A percentile compares a stretch with the other conserved stretches of the same genome.
Evolutionary conservation across 1,140 invertebrate genomes (phyloP).

Genomic region (Drosophila kikkawai): DNA sequence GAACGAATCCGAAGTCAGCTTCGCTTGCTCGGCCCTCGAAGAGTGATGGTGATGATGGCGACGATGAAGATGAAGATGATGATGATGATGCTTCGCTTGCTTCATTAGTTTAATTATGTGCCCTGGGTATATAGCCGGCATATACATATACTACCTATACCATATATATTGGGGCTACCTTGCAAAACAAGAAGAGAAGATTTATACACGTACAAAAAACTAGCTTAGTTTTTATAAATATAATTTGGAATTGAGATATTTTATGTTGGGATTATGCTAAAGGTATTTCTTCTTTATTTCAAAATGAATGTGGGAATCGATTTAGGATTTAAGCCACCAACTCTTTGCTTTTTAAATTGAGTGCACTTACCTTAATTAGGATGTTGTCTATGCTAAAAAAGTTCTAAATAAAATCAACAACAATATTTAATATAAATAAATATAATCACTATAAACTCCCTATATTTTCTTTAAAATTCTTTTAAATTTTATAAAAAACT

Average conservation of each 20-base stretch:
- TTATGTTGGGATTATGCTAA: too few relatives aligned
- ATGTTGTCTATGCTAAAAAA: too few relatives aligned
- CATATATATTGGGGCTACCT: background rate
- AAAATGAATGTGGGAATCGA: background rate
- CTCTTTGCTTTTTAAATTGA: too few relatives aligned
- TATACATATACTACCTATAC: slow-evolving; percentile 18
- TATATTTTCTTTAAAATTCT: too few relatives aligned
- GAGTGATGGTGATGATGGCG: slow-evolving; percentile 45
- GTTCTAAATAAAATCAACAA: too few relatives aligned
- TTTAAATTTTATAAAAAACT: too few relatives aligned
- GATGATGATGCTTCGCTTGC: slow-evolving; percentile 52
- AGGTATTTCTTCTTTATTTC: background rate
- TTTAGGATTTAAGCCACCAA: too few relatives aligned
- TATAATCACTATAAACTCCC: too few relatives aligned
- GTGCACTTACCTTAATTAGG: too few relatives aligned
- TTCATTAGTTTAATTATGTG: slow-evolving; percentile 81
- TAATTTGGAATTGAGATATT: background rate
- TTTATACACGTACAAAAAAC: background rate
- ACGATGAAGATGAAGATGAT: slow-evolving; percentile 28
- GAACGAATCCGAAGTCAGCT: slow-evolving; percentile 54
- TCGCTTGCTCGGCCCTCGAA: slow-evolving; percentile 37
- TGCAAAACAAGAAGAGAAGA: background rate
- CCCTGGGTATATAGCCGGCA: slow-evolving; percentile 4
- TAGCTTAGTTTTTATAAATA: background rate
- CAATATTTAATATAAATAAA: too few relatives aligned